These are phyloP conservation scores for Mustela lutreola DNA, from an alignment of 2,113 vertebrate genomes.

Conservation along the genomic window DNA sequence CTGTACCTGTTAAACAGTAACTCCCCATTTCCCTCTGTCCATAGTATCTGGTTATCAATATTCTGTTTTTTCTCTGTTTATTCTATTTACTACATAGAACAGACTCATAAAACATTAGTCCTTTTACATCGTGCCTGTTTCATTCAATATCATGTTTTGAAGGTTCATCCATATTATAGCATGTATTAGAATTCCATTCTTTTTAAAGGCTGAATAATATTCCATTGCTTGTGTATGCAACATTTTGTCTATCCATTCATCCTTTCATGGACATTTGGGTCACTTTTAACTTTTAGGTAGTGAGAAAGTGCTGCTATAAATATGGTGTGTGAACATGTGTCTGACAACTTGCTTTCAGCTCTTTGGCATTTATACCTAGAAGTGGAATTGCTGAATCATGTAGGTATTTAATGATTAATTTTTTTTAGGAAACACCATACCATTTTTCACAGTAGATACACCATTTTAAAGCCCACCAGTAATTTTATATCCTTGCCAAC, in stretches of 20 bases:
- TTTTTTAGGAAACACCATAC: not conserved
- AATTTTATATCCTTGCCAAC: not conserved
- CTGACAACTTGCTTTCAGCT: not conserved
- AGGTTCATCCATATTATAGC: not conserved
- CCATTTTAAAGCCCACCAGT: not conserved
- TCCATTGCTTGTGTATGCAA: not conserved
- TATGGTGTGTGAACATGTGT: too few species aligned
- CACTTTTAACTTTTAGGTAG: not conserved
- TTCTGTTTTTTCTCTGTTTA: slow-evolving; percentile 8
- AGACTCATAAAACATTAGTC: not conserved
- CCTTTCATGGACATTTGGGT: not conserved
- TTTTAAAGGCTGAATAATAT: not conserved
- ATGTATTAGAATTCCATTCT: not conserved
- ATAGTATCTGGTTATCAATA: not conserved
- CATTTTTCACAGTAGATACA: not conserved
- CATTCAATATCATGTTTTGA: not conserved
- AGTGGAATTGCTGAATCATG: not conserved
- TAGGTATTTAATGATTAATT: not conserved
- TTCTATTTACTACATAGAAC: not conserved
- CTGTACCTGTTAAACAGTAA: not conserved
- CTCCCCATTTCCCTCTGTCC: not conserved
- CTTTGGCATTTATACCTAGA: not conserved
- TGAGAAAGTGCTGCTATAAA: not conserved
- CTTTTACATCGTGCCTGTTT: not conserved
- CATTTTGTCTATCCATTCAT: not conserved